Conservation (phyloP, 2,888 invertebrate genomes). For the Agrotis exclamationis region DNA sequence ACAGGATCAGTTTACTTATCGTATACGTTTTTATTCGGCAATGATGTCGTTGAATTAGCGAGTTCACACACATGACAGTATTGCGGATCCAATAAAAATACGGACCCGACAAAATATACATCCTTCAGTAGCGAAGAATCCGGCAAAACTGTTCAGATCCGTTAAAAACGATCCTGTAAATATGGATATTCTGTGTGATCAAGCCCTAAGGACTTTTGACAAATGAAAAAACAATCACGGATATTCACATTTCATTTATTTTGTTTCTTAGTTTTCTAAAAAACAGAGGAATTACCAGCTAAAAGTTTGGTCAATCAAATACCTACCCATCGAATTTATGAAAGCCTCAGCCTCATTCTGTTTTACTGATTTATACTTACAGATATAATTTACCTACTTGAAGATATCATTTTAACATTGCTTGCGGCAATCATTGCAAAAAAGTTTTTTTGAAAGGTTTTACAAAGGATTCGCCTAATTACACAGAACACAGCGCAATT, state of each 20-base stretch:
- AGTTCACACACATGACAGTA: too few relatives aligned
- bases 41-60: too few relatives aligned
- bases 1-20: too few relatives aligned
- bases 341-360: not conserved
- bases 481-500: slow-evolving; percentile 34
- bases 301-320: slow-evolving; percentile 40
- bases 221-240: slow-evolving; percentile 14
- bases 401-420: not conserved
- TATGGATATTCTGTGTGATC: too few relatives aligned
- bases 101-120: too few relatives aligned
- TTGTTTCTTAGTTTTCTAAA: slow-evolving; percentile 35
- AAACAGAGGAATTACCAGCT: slow-evolving; percentile 21
- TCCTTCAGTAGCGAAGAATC: too few relatives aligned
- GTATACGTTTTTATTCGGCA: too few relatives aligned
- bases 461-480: slow-evolving; percentile 14
- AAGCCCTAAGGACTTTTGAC: not conserved
- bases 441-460: slow-evolving; percentile 16
- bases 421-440: not conserved
- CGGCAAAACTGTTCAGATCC: too few relatives aligned
- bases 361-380: not conserved
- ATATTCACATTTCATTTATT: slow-evolving; percentile 35
- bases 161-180: too few relatives aligned
- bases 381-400: too few relatives aligned
- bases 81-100: too few relatives aligned
- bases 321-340: slow-evolving; percentile 10